Evolutionary conservation across 2,888 invertebrate species (phyloP), one percentile per base, ranked within the genome.

Genomic region (Gnatocerus cornutus): DNA sequence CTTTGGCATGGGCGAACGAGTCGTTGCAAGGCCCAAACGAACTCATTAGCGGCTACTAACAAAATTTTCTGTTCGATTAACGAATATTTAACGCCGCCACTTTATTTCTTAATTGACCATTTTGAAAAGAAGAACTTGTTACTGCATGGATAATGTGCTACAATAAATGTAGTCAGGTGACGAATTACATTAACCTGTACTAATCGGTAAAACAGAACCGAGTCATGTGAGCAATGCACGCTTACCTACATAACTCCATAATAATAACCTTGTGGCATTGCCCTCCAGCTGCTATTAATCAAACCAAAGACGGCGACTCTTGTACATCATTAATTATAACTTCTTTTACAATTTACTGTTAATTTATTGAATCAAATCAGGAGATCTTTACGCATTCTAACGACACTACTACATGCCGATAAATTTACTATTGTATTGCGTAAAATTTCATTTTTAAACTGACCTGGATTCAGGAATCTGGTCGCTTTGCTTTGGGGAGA

Each of bases 271-370:
- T 43, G 45, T 55, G 64, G 53, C 53, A 14, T 64, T 53, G 64
- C 53, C 64, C 45, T 45, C 45, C 10, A 53, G 64, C 53, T n/a
- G 41, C 53, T 41, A 64, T 64, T 64, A 53, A 64, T 64, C 64
- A 64, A 16, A 33, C 43, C 45, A 21, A 45, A 30, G 53, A 52
- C 45, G 12, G 45, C 29, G 64, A 64, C 45, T 64, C 64, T 43
- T 62, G 45, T 53, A 30, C 10, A 33, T 53, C 64, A 55, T 64
- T 64, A 64, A 64, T 64, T 64, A 53, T 63, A 33, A 45, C 37
- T 41, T 64, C 30, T 64, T 64, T 48, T 37, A 61, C 33, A 16
- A 12, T 61, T 48, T 61, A 61, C 61, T 61, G 46, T 61, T 61
- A 61, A 61, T 61, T 48, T 30, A 37, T 21, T 41, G n/a, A 41